Evolutionary conservation across 2,888 invertebrate species (phyloP).

Genomic region (Bellardia pandia): DNA sequence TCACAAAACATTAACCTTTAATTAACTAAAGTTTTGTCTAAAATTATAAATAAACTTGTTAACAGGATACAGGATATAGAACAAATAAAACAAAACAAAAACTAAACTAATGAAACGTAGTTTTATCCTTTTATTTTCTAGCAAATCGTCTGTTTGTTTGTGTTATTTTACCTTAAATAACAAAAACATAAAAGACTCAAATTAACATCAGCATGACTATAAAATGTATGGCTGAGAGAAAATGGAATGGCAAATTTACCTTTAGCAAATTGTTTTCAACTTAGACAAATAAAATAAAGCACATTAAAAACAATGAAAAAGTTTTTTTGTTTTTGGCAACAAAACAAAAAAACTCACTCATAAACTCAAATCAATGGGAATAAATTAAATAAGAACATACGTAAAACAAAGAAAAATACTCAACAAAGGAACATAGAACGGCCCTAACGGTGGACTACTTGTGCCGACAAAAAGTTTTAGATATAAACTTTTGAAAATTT

Average conservation of each 20-base stretch:
- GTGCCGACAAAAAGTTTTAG: too few species aligned
- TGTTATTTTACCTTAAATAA: neutral
- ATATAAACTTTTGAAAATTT: too few species aligned
- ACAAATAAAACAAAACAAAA: neutral
- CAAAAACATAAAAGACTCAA: conserved; percentile 3
- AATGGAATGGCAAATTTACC: conserved; percentile 12
- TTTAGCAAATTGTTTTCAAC: conserved; percentile 58
- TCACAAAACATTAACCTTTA: conserved; percentile 66
- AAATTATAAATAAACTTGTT: conserved; percentile 57
- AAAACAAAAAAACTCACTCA: neutral
- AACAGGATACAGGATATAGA: conserved; percentile 25
- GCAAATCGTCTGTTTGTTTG: conserved; percentile 4
- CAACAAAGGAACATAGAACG: neutral
- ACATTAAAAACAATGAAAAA: conserved; percentile 52
- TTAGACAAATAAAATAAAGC: conserved; percentile 45
- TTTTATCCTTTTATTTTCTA: conserved; percentile 27
- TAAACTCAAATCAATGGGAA: conserved; percentile 34
- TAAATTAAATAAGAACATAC: conserved; percentile 25
- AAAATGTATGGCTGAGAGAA: conserved; percentile 15
- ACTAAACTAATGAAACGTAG: conserved; percentile 41
- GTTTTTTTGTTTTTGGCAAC: neutral
- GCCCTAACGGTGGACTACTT: neutral
- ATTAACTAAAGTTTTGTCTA: conserved; percentile 58
- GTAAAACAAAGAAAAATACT: neutral
- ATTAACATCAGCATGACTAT: conserved; percentile 31